These are phyloP conservation scores for Saturnia japonica DNA, from an alignment of 2,888 invertebrate species.

Conservation along the genomic window DNA sequence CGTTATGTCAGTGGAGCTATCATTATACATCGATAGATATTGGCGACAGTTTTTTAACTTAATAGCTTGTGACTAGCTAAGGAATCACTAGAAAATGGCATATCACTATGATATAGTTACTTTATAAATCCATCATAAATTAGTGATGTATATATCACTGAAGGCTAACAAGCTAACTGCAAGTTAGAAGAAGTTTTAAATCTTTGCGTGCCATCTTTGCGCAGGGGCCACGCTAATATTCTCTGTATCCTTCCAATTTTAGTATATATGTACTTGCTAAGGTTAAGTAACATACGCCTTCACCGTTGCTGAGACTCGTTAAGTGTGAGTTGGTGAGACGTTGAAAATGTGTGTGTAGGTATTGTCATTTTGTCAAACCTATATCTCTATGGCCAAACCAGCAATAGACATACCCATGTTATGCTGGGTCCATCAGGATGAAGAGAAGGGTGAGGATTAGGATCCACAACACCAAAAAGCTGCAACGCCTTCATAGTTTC, in stretches of 20 bases:
- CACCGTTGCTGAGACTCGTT: background rate
- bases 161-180: too few relatives aligned
- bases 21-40: background rate
- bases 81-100: background rate
- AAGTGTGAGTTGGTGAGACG: too few relatives aligned
- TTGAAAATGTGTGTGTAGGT: background rate
- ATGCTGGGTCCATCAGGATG: slow-evolving; percentile 97
- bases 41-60: background rate
- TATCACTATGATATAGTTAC: too few relatives aligned
- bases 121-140: too few relatives aligned
- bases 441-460: slow-evolving; percentile 92
- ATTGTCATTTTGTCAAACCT: background rate
- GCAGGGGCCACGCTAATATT: too few relatives aligned
- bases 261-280: too few relatives aligned
- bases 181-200: too few relatives aligned
- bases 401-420: slow-evolving; percentile 89
- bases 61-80: background rate
- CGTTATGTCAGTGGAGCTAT: background rate
- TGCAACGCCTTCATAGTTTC: slow-evolving; percentile 94
- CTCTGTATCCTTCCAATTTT: too few relatives aligned
- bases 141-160: background rate
- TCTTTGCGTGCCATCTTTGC: too few relatives aligned
- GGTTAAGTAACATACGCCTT: background rate
- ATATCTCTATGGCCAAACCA: background rate
- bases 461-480: slow-evolving; percentile 92